phyloP scores from a whole-genome alignment of 2,113 vertebrate species.

The Orycteropus afer region DNA sequence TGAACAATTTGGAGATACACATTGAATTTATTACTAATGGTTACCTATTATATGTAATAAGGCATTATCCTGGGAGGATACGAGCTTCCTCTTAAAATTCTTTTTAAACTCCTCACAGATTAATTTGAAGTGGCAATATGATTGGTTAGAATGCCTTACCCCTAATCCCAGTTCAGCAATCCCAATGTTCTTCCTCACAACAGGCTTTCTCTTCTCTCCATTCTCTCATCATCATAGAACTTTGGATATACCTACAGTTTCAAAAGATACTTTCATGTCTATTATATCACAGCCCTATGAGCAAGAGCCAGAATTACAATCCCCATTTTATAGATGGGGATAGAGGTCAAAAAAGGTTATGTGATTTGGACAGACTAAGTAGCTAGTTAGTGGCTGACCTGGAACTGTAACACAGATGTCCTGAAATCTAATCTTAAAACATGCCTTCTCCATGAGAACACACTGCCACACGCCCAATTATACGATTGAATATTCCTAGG shows the following conservation, averaged over 20 bases:
- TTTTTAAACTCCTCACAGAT: slow-evolving; percentile 74
- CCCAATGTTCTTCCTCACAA: slow-evolving; percentile 49
- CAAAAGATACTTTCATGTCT: slow-evolving; percentile 41
- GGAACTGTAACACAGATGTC: background rate
- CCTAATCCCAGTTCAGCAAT: slow-evolving; percentile 67
- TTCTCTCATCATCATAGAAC: background rate
- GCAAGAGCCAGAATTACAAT: background rate
- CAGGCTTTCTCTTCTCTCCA: background rate
- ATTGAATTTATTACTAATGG: slow-evolving; percentile 84
- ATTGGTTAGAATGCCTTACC: slow-evolving; percentile 62
- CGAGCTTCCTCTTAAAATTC: slow-evolving; percentile 79
- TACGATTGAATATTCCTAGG: background rate
- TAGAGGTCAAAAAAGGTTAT: slow-evolving; percentile 33
- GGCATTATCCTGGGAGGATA: slow-evolving; percentile 73
- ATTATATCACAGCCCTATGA: background rate
- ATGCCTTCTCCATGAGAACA: background rate
- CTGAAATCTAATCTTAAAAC: slow-evolving; percentile 11
- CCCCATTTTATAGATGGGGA: background rate
- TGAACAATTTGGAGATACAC: slow-evolving; percentile 84
- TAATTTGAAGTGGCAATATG: slow-evolving; percentile 66
- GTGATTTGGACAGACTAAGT: background rate
- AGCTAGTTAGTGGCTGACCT: slow-evolving; percentile 45
- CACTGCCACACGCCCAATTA: background rate
- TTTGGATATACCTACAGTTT: background rate
- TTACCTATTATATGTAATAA: slow-evolving; percentile 78